phyloP scores from a whole-genome alignment of 2,888 invertebrate species.

The Phengaris arion region DNA sequence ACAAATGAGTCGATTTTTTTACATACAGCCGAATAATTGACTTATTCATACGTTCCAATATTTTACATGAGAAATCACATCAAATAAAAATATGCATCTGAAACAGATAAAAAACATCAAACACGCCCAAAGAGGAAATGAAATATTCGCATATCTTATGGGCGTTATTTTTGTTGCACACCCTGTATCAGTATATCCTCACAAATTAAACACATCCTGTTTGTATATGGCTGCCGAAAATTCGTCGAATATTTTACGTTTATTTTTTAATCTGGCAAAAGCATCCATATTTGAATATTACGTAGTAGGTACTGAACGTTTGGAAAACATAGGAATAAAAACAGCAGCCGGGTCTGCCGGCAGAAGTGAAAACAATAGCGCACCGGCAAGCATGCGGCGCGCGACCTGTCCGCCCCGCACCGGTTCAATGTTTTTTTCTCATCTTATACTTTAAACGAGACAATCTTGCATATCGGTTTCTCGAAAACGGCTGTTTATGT shows the following conservation, averaged over 20 bases:
- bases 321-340: not conserved
- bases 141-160: slow-evolving; percentile 46
- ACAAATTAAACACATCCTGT: slow-evolving; percentile 72
- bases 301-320: not conserved
- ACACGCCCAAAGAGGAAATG: slow-evolving; percentile 18
- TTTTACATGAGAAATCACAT: not conserved
- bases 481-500: too few species aligned
- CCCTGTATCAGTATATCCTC: slow-evolving; percentile 61
- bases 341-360: too few species aligned
- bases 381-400: too few species aligned
- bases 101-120: slow-evolving; percentile 14
- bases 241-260: slow-evolving; percentile 19
- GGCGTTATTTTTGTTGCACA: slow-evolving; percentile 48
- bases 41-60: too few species aligned
- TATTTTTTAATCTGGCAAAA: slow-evolving; percentile 29
- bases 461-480: too few species aligned
- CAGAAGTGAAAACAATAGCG: too few species aligned
- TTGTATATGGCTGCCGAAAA: slow-evolving; percentile 22
- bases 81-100: not conserved
- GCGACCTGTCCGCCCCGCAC: too few species aligned
- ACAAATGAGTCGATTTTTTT: too few species aligned
- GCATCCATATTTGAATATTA: not conserved
- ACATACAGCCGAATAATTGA: too few species aligned
- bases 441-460: too few species aligned
- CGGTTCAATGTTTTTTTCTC: too few species aligned